phyloP scores from a whole-genome alignment of 2,888 invertebrate genomes.

The Crossocerus cetratus region DNA sequence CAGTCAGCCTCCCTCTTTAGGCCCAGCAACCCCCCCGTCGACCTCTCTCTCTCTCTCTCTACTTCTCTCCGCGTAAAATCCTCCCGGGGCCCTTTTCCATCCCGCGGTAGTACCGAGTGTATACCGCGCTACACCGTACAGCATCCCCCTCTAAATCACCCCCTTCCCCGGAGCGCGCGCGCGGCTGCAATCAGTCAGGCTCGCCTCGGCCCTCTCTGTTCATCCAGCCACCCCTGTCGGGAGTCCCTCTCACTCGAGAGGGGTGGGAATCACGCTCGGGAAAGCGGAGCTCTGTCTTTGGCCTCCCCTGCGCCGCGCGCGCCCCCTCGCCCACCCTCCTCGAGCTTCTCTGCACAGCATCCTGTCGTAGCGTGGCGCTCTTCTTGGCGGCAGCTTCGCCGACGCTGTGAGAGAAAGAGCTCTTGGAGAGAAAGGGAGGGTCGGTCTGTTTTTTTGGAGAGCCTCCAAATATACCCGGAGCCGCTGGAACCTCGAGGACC shows the following conservation, averaged over 20 bases:
- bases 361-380: neutral
- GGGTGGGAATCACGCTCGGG: too few relatives aligned
- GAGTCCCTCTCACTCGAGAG: neutral
- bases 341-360: neutral
- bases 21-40: neutral
- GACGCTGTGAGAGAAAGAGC: too few relatives aligned
- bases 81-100: too few relatives aligned
- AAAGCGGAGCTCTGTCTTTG: too few relatives aligned
- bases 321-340: neutral
- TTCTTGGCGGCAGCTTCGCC: neutral
- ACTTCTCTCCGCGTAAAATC: neutral
- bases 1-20: slow-evolving; percentile 10
- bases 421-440: too few relatives aligned
- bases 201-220: neutral
- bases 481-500: slow-evolving; percentile 10
- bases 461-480: slow-evolving; percentile 50
- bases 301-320: neutral
- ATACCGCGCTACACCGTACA: neutral
- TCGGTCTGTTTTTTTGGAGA: slow-evolving; percentile 49
- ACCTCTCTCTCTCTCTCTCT: slow-evolving; percentile 3
- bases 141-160: neutral
- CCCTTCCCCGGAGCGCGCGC: neutral
- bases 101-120: neutral
- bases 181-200: neutral
- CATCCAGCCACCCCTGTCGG: neutral